phyloP scores from a whole-genome alignment of 2,113 vertebrate species.

The Ginglymostoma cirratum region DNA sequence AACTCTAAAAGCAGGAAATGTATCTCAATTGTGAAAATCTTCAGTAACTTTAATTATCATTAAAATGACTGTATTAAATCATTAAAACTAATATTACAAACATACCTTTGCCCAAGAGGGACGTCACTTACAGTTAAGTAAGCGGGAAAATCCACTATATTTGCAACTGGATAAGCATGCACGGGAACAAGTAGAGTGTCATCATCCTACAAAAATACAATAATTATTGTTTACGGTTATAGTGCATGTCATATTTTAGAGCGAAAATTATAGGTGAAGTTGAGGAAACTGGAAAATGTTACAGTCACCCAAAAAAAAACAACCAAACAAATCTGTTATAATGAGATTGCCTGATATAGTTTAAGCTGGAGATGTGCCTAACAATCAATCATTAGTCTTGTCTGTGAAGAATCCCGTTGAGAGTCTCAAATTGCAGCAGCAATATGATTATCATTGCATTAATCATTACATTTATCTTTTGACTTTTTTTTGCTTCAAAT shows the following conservation, averaged over 20 bases:
- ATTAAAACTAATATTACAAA: conserved; percentile 32
- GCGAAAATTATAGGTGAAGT: background rate
- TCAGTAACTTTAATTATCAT: background rate
- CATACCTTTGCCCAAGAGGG: conserved; percentile 75
- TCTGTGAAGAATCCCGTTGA: background rate
- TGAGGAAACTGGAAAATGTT: background rate
- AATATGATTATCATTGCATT: background rate
- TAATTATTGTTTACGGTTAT: background rate
- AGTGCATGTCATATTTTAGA: background rate
- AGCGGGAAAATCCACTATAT: conserved; percentile 75
- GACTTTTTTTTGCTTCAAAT: background rate
- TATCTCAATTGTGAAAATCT: background rate
- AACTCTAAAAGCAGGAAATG: background rate
- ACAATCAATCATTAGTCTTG: background rate
- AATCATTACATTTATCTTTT: background rate
- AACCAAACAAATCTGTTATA: background rate
- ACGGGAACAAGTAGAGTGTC: conserved; percentile 78
- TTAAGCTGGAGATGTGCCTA: background rate
- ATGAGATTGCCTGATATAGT: background rate
- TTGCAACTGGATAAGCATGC: conserved; percentile 78
- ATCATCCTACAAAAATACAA: conserved; percentile 61
- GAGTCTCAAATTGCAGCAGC: background rate
- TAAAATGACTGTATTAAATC: no score
- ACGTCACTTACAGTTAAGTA: conserved; percentile 70
- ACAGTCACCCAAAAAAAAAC: background rate